Percentiles rank a stretch among this genome's conserved stretches.
phyloP scores from a whole-genome alignment of 2,797 vertebrate genomes.

The Dendrocincla tyrannina region DNA sequence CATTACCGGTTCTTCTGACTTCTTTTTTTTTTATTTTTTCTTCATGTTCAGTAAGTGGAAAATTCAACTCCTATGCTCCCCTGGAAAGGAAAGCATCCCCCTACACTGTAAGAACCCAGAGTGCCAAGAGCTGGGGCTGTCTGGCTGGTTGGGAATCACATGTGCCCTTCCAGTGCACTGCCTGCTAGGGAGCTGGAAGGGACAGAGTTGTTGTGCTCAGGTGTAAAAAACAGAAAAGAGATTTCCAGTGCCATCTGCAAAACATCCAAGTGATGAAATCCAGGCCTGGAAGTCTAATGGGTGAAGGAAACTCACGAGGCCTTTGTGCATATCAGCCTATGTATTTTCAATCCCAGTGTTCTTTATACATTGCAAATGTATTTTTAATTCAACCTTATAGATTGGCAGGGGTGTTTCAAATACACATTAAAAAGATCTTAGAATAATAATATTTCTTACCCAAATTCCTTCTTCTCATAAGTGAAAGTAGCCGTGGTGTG shows the following conservation, averaged over 20 bases:
- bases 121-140: background rate
- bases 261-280: background rate
- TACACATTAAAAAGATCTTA: background rate
- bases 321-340: rapidly evolving
- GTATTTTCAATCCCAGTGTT: background rate
- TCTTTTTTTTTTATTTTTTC: background rate
- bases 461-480: background rate
- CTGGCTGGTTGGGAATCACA: rapidly evolving
- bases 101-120: rapidly evolving
- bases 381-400: background rate
- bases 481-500: background rate
- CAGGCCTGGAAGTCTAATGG: background rate
- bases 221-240: background rate
- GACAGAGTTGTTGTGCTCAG: background rate
- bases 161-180: background rate
- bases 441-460: background rate
- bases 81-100: background rate
- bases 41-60: background rate
- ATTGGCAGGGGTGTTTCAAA: background rate
- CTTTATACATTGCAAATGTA: background rate
- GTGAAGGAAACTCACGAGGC: background rate
- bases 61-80: background rate
- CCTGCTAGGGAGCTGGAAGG: background rate
- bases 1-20: background rate
- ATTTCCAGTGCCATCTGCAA: background rate